Evolutionary conservation across 2,888 invertebrate species (phyloP), one percentile per base, ranked within the genome.

Genomic region (Apamea monoglypha): DNA sequence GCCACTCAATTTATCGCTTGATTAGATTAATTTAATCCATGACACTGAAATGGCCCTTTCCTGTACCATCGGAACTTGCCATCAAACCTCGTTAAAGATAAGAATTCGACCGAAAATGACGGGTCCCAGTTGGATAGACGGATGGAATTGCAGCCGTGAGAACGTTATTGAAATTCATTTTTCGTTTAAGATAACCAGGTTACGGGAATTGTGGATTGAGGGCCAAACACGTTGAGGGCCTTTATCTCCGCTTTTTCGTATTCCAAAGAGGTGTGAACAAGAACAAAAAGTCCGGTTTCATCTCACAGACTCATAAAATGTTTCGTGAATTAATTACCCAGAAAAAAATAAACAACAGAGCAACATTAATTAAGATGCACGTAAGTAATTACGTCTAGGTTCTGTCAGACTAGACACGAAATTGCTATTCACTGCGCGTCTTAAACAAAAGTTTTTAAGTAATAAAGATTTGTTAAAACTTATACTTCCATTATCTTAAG

Each of bases 1-100:
- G 84, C 82, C 87, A 91, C 92, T 91, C 95, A 95, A 95, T 95
- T 95, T 94, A 94, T 93, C 94, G 95, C 92, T 91, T 95, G 94
- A 96, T 96, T 95, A 95, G 94, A 95, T 95, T 96, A 94, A 95
- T 95, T 95, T 96, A 96, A 96, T 94, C 94, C 93, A 90, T 94
- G 93, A 95, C 95, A 95, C 91, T 93, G 94, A 93, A 95, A 96
- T 95, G 93, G 93, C 89, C 90, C 88, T 89, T 96, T 96, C 96
- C 96, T 95, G 95, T 88, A 91, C 85, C 91, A 89, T 93, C 93
- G 93, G 93, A 94, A 93, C 93, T 92, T 91, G 92, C 92, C 93
- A 93, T 93, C 92, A 92, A 83, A 88, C 88, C 93, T 95, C 93
- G 95, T 95, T 95, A 95, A 91, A 91, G 91, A 92, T 92, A 93